Percentiles rank a stretch among this genome's conserved stretches.
Conservation (phyloP, 2,888 invertebrate species). For the Melangyna quadrimaculata region DNA sequence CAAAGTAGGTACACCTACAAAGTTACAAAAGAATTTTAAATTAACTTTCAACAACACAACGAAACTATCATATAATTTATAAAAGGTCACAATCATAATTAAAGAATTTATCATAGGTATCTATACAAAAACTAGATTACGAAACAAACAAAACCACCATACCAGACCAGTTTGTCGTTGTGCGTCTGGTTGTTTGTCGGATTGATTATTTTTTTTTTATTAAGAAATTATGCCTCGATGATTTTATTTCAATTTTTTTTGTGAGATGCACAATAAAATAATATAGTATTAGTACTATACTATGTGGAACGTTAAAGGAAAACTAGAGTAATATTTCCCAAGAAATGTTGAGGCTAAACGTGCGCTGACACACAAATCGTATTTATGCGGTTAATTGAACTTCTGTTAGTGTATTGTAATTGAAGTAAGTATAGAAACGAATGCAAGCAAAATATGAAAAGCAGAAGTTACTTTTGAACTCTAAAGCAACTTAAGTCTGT, state of each 20-base stretch:
- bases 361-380: conserved; percentile 20
- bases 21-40: too few relatives aligned
- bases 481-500: conserved; percentile 1
- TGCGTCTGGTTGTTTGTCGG: not conserved
- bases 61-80: too few relatives aligned
- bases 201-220: conserved; percentile 27
- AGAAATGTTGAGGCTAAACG: conserved; percentile 28
- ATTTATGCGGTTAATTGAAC: conserved; percentile 49
- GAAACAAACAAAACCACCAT: conserved; percentile 16
- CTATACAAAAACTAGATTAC: conserved; percentile 4
- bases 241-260: conserved; percentile 54
- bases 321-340: conserved; percentile 43
- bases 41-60: too few relatives aligned
- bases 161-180: not conserved
- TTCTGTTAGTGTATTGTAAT: conserved; percentile 14
- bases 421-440: not conserved
- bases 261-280: conserved; percentile 31
- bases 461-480: conserved; percentile 50
- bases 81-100: too few relatives aligned
- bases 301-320: conserved; percentile 6
- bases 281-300: conserved; percentile 37
- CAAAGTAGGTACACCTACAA: too few relatives aligned
- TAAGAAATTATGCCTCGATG: conserved; percentile 18
- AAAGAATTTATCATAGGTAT: too few relatives aligned
- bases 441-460: conserved; percentile 7